A percentile compares a stretch with the other conserved stretches of the same genome.
These are phyloP conservation scores for Chloropsis cyanopogon DNA, from an alignment of 2,113 vertebrate genomes.

Conservation along the genomic window DNA sequence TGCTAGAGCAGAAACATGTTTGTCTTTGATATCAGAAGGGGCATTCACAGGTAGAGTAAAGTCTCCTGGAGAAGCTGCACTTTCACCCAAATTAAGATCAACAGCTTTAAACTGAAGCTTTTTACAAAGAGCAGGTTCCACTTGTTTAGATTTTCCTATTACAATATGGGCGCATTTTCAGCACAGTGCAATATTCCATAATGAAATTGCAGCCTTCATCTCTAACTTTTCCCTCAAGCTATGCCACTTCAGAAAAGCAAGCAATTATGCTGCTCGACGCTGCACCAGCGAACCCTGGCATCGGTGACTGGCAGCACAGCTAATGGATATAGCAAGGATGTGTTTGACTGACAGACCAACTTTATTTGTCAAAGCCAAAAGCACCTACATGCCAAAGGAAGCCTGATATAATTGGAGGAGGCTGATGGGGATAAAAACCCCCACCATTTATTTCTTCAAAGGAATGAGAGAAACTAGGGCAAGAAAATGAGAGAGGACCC, in stretches of 20 bases:
- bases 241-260: background rate
- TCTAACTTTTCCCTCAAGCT: slow-evolving; percentile 15
- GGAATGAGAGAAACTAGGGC: background rate
- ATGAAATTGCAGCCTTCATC: slow-evolving; percentile 31
- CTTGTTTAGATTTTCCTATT: background rate
- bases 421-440: background rate
- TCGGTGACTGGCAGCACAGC: background rate
- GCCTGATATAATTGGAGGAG: background rate
- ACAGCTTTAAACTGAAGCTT: background rate
- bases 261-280: background rate
- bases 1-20: background rate
- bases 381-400: background rate
- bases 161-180: background rate
- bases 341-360: background rate
- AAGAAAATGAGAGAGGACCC: background rate
- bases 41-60: background rate
- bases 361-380: slow-evolving; percentile 17
- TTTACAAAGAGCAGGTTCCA: background rate
- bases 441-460: background rate
- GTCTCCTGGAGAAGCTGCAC: background rate
- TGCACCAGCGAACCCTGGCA: rapidly evolving
- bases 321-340: slow-evolving; percentile 11
- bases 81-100: background rate
- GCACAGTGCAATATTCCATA: slow-evolving; percentile 19
- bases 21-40: background rate